Conservation (phyloP, 2,797 vertebrate species). For the Chanos chanos region DNA sequence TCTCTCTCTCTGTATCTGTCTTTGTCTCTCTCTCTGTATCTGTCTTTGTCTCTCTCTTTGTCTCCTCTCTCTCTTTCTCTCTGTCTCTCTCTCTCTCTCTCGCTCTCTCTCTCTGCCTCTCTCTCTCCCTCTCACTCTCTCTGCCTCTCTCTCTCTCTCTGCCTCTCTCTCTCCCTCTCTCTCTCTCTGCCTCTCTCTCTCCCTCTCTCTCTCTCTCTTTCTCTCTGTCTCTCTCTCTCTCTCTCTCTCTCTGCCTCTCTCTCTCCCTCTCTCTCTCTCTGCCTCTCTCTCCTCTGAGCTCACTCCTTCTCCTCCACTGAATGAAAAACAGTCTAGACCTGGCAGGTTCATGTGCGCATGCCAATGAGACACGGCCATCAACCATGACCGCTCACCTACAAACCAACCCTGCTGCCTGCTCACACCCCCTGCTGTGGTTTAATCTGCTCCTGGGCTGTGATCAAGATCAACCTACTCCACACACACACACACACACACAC, state of each 20-base stretch:
- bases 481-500: not conserved
- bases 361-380: conserved; percentile 38
- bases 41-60: too few relatives aligned
- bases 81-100: too few relatives aligned
- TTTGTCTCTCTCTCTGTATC: too few relatives aligned
- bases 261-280: not conserved
- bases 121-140: not conserved
- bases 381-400: conserved; percentile 31
- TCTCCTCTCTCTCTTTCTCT: too few relatives aligned
- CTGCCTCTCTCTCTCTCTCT: not conserved
- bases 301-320: conserved; percentile 13
- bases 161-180: too few relatives aligned
- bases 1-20: too few relatives aligned
- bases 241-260: not conserved
- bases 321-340: conserved; percentile 44
- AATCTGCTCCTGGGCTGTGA: conserved; percentile 33
- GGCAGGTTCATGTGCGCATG: conserved; percentile 37
- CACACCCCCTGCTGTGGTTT: conserved; percentile 20
- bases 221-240: not conserved
- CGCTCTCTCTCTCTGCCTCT: too few relatives aligned
- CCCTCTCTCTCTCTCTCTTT: not conserved
- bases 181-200: not conserved
- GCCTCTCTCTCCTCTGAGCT: not conserved
- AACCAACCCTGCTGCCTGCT: conserved; percentile 9
- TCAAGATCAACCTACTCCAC: conserved; percentile 14